A percentile compares a stretch with the other conserved stretches of the same genome.
Conservation (phyloP, 2,888 invertebrate species). For the Eristalinus sepulchralis region DNA sequence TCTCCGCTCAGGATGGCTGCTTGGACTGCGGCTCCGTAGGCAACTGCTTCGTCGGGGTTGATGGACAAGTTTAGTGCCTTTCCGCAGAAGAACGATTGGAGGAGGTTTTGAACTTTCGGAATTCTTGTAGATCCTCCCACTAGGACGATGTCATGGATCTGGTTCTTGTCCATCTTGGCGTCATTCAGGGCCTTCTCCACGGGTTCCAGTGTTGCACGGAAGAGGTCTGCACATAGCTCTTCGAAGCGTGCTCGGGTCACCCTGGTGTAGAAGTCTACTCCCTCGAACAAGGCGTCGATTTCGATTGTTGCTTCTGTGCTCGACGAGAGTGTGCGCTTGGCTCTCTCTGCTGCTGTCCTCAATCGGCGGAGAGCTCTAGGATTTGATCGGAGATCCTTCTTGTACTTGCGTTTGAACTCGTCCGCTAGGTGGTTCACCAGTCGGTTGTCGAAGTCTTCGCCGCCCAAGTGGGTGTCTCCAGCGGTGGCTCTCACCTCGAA, state of each 20-base stretch:
- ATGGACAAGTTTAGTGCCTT: conserved; percentile 88
- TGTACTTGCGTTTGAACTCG: conserved; percentile 90
- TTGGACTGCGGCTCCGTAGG: conserved; percentile 89
- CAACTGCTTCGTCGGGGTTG: conserved; percentile 91
- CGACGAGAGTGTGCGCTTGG: conserved; percentile 89
- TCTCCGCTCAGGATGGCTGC: conserved; percentile 79
- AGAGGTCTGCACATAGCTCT: conserved; percentile 87
- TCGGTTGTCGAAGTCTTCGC: conserved; percentile 93
- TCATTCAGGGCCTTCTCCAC: conserved; percentile 90
- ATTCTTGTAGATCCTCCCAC: conserved; percentile 92
- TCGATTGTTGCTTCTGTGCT: conserved; percentile 89
- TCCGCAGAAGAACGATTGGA: conserved; percentile 89
- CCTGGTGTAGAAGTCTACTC: conserved; percentile 87
- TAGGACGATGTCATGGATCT: conserved; percentile 89
- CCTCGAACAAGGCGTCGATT: conserved; percentile 89
- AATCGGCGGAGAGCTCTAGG: conserved; percentile 85
- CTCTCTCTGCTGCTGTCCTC: conserved; percentile 87
- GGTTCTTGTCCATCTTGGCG: conserved; percentile 89
- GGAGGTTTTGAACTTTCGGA: conserved; percentile 88
- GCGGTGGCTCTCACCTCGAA: conserved; percentile 96
- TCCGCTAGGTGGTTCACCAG: conserved; percentile 92
- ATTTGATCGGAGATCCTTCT: conserved; percentile 85
- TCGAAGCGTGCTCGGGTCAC: conserved; percentile 89
- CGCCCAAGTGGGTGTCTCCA: conserved; percentile 94
- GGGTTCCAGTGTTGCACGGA: conserved; percentile 87